Conservation (phyloP, 2,113 vertebrate species). For the Ariopsis seemanni region DNA sequence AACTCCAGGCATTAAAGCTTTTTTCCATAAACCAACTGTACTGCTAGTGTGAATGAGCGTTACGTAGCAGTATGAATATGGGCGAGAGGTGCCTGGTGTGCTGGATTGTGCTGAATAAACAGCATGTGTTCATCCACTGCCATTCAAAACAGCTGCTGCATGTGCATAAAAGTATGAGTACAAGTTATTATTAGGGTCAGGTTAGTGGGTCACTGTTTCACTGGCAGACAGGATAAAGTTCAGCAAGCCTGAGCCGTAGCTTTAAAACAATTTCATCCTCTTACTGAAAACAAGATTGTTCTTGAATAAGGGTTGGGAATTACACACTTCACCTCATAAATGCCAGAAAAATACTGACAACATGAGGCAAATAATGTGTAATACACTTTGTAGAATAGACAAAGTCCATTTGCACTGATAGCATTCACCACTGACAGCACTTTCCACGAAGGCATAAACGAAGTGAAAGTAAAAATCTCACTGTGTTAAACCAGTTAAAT, state of each 20-base stretch:
- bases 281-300: neutral
- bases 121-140: neutral
- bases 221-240: neutral
- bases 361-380: neutral
- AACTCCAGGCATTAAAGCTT: neutral
- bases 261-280: neutral
- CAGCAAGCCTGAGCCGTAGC: neutral
- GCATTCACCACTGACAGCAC: too few relatives aligned
- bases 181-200: slow-evolving; percentile 45
- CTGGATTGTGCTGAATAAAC: slow-evolving; percentile 27
- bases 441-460: neutral
- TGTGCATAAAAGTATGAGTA: neutral
- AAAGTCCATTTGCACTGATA: neutral
- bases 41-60: neutral
- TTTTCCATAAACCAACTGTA: neutral
- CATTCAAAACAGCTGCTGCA: slow-evolving; percentile 24
- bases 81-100: neutral
- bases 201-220: slow-evolving; percentile 34
- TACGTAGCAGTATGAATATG: neutral
- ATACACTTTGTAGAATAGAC: neutral
- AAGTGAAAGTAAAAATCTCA: too few relatives aligned
- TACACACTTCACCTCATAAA: neutral
- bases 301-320: neutral
- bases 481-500: neutral
- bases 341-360: neutral